A percentile compares a stretch with the other conserved stretches of the same genome.
Evolutionary conservation across 2,888 invertebrate species (phyloP).

Genomic region (Syrphus vitripennis): DNA sequence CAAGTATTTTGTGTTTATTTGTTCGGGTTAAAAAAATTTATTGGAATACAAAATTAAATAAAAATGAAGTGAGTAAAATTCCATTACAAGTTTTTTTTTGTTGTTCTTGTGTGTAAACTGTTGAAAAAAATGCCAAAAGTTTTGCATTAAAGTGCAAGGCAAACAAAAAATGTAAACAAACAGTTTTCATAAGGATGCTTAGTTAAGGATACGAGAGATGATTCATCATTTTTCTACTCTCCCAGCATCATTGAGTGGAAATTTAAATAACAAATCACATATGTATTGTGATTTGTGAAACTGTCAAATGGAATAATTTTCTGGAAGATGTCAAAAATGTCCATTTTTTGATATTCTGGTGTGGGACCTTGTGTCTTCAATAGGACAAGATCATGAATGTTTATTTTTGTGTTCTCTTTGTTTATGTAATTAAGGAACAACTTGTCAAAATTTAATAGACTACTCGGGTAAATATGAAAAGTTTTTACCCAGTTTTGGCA

Average conservation of each 20-base stretch:
- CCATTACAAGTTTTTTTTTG: background rate
- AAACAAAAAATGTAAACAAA: slow-evolving; percentile 14
- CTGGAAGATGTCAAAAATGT: background rate
- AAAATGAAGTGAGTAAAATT: slow-evolving; percentile 24
- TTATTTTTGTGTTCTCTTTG: background rate
- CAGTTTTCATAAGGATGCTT: background rate
- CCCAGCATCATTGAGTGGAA: background rate
- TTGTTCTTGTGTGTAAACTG: slow-evolving; percentile 18
- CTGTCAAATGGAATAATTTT: slow-evolving; percentile 15
- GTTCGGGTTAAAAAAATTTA: background rate
- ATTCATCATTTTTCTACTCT: background rate
- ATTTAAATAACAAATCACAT: background rate
- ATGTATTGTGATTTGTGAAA: background rate
- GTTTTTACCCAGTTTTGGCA: no score
- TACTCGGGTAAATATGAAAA: no score
- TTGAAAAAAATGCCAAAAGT: background rate
- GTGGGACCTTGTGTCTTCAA: background rate
- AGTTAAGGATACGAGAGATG: background rate
- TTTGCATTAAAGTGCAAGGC: slow-evolving; percentile 47
- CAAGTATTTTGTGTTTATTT: background rate
- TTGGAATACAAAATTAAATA: background rate
- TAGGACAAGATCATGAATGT: background rate
- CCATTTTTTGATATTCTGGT: background rate
- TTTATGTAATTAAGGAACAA: no score
- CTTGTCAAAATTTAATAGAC: no score